These are phyloP conservation scores for Cydia fagiglandana DNA, from an alignment of 1,140 invertebrate genomes.

Conservation along the genomic window DNA sequence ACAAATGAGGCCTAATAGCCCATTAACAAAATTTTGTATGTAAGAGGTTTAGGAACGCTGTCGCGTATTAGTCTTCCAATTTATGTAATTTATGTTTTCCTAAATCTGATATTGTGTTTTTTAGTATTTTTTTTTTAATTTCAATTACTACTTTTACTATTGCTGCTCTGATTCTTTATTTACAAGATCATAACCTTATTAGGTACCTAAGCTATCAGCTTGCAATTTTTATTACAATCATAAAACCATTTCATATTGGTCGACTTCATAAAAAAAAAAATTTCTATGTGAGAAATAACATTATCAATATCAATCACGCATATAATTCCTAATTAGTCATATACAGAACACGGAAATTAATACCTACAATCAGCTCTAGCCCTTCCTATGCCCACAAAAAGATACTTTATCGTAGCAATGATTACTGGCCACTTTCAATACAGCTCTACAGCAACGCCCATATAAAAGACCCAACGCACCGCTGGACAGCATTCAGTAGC, in stretches of 20 bases:
- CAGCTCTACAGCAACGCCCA: slow-evolving; percentile 41
- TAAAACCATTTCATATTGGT: background rate
- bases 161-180: too few species aligned
- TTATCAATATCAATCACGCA: slow-evolving; percentile 2
- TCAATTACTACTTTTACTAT: too few species aligned
- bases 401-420: slow-evolving; percentile 44
- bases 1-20: too few species aligned
- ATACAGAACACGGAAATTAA: background rate
- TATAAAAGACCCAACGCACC: slow-evolving; percentile 62
- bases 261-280: background rate
- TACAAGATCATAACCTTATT: background rate
- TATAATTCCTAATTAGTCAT: slow-evolving; percentile 24
- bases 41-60: too few species aligned
- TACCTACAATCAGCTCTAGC: slow-evolving; percentile 40
- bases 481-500: slow-evolving; percentile 70
- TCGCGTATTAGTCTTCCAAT: too few species aligned
- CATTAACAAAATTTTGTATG: too few species aligned
- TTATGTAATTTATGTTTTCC: background rate
- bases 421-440: slow-evolving; percentile 59
- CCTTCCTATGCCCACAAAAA: slow-evolving; percentile 45
- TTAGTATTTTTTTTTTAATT: background rate
- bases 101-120: background rate
- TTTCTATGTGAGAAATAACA: background rate
- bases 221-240: background rate
- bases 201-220: background rate